phyloP scores from a whole-genome alignment of 2,888 invertebrate genomes.

The Pecten maximus region DNA sequence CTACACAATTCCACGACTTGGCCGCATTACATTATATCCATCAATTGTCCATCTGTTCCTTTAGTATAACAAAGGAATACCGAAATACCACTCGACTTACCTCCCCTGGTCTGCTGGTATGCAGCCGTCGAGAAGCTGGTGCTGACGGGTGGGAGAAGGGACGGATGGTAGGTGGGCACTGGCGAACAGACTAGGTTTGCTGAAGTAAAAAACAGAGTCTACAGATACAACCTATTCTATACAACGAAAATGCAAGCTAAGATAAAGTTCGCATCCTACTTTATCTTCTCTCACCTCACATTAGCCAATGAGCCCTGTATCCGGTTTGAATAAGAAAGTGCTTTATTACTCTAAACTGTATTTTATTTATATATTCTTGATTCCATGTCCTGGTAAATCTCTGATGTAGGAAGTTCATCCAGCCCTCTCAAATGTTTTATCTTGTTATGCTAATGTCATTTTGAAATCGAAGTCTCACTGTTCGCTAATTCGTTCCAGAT shows the following conservation, averaged over 20 bases:
- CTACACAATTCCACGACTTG: no score
- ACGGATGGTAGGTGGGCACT: conserved; percentile 27
- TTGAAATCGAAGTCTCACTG: no score
- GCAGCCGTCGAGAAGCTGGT: not conserved
- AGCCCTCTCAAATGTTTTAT: no score
- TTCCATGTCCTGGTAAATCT: no score
- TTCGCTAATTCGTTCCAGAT: no score
- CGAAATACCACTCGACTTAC: not conserved
- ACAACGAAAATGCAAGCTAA: not conserved
- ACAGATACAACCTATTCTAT: not conserved
- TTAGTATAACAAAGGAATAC: no score
- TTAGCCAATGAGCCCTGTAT: conserved; percentile 11
- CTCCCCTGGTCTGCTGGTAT: not conserved
- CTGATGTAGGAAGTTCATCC: no score
- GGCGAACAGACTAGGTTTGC: conserved; percentile 30
- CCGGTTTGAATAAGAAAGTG: conserved; percentile 11
- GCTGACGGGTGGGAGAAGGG: not conserved
- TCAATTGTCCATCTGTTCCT: no score
- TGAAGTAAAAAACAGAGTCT: not conserved
- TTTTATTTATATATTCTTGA: no score
- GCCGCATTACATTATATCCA: no score
- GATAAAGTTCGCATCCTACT: not conserved
- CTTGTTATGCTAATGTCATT: no score
- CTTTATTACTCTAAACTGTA: no score
- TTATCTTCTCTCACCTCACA: not conserved